Base-by-base conservation (phyloP, 2,797 vertebrate species). In the Sebastes matsubarae region DNA sequence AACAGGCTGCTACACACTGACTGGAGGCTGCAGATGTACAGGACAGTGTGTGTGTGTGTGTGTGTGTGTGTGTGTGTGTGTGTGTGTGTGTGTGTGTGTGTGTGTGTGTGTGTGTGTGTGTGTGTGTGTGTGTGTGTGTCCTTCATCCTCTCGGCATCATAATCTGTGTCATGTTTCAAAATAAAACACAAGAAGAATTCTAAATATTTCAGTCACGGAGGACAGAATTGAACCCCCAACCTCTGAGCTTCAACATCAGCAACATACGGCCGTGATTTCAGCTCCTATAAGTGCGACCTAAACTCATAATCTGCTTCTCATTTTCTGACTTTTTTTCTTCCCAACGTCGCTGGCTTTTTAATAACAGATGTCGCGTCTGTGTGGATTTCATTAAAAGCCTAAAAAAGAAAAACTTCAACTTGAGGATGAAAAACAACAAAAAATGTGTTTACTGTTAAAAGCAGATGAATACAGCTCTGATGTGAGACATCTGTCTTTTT, bases 261-360 rank as follows among this genome's bases (percentile, higher is more conserved):
- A 34, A 29, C 80, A 36, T 3, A 3, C 27, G 18, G 46, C 46
- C 0, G 46, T 52, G 20, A 20, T 52, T 52, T 52, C 46, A n/a
- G 46, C 46, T 52, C 46, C 46, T 52, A 38, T 38, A 20, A 52
- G 7, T n/a, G 8, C 46, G 42, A 46, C 32, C 27, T 50, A 29
- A 69, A 78, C 57, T 73, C 4, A 24, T 81, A 84, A 88, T 82
- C 80, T 91, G 86, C 66, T 82, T 27, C 81, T 76, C 73, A 67
- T 81, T 75, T 67, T 66, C 8, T 1, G 46, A 52, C 20, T 46
- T 46, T 46, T 25, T 54, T 42, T 24, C 32, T 8, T 32, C 10
- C 61, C n/a, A 22, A 9, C 34, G 65, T 64, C 12, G 4, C 50
- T 18, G 74, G 34, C 36, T 82, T 68, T 75, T 32, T 22, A n/a